Evolutionary conservation across 2,888 invertebrate species (phyloP).

Genomic region (Drosophila helvetica): DNA sequence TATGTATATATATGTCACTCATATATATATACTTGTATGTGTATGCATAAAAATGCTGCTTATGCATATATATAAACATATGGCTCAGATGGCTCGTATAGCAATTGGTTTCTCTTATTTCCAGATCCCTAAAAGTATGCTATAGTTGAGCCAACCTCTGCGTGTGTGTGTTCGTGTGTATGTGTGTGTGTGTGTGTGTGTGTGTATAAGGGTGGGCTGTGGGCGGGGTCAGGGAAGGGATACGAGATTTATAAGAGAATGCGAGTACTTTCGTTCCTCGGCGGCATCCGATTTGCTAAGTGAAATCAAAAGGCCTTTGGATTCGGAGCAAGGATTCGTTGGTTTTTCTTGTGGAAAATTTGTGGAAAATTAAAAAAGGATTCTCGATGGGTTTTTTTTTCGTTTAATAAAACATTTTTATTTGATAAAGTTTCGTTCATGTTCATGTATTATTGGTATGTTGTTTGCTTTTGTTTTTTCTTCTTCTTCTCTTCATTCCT

Average conservation of each 20-base stretch:
- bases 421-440: constrained; percentile 76
- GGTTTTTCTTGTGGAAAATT: constrained; percentile 27
- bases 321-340: constrained; percentile 13
- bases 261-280: constrained; percentile 77
- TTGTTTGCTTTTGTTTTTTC: constrained; percentile 58
- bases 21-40: constrained; percentile 24
- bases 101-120: constrained; percentile 1
- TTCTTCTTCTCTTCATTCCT: constrained; percentile 10
- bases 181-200: constrained; percentile 18
- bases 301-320: constrained; percentile 1
- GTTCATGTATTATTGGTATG: constrained; percentile 75
- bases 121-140: constrained; percentile 25
- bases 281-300: constrained; percentile 28
- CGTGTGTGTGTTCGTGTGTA: background rate
- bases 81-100: constrained; percentile 14
- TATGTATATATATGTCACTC: constrained; percentile 32
- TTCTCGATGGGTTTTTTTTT: constrained; percentile 72
- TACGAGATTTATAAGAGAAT: constrained; percentile 42
- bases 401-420: constrained; percentile 75
- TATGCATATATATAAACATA: constrained; percentile 15
- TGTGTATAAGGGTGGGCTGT: constrained; percentile 8
- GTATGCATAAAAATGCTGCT: constrained; percentile 43
- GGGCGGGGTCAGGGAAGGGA: constrained; percentile 1
- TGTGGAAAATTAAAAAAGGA: constrained; percentile 60
- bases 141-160: constrained; percentile 15